These are phyloP conservation scores for Eulithis testata DNA, from an alignment of 2,888 invertebrate genomes.

Conservation along the genomic window DNA sequence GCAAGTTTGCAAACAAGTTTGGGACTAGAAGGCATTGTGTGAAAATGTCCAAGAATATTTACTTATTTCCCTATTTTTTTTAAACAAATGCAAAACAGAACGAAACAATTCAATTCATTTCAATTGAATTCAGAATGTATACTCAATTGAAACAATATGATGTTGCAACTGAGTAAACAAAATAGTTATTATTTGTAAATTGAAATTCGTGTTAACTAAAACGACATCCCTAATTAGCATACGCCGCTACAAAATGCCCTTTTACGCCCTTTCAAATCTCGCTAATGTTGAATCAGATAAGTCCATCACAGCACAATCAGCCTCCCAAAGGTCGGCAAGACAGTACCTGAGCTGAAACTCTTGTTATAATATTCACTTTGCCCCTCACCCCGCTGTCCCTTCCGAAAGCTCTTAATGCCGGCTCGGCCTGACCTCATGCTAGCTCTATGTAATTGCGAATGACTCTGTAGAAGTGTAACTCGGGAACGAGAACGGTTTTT, in stretches of 20 bases:
- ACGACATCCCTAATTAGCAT: background rate
- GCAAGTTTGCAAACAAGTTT: too few relatives aligned
- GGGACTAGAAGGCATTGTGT: too few relatives aligned
- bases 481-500: background rate
- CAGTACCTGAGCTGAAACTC: constrained; percentile 50
- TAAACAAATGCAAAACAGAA: too few relatives aligned
- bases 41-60: too few relatives aligned
- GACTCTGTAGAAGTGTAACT: constrained; percentile 17
- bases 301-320: constrained; percentile 29
- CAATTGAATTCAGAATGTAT: too few relatives aligned
- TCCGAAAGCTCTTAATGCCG: constrained; percentile 82
- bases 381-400: constrained; percentile 62
- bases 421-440: constrained; percentile 81
- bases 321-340: constrained; percentile 43
- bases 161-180: too few relatives aligned
- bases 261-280: constrained; percentile 16
- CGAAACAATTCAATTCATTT: too few relatives aligned
- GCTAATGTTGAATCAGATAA: constrained; percentile 30
- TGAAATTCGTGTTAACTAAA: background rate
- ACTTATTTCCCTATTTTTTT: too few relatives aligned
- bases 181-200: background rate
- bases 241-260: constrained; percentile 1
- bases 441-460: constrained; percentile 68
- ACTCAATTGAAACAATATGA: too few relatives aligned
- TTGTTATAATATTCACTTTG: constrained; percentile 84